Evolutionary conservation across 2,888 invertebrate species (phyloP).

Genomic region (Lordiphosa fenestrarum): DNA sequence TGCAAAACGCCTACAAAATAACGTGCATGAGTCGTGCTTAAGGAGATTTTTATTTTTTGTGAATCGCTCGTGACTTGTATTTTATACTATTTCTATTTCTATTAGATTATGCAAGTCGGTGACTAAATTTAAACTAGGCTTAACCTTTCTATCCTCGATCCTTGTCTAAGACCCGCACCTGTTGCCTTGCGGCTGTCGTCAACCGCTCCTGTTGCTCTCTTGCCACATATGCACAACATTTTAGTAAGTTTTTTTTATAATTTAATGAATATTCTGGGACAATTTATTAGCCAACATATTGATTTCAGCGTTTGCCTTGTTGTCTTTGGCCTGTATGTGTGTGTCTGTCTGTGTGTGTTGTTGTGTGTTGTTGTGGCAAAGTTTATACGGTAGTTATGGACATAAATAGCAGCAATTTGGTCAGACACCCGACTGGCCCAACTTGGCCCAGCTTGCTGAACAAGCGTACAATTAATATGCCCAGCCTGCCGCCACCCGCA

Average conservation of each 20-base stretch:
- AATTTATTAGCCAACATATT: constrained; percentile 80
- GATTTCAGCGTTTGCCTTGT: constrained; percentile 79
- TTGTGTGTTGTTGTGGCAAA: constrained; percentile 58
- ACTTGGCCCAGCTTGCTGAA: constrained; percentile 55
- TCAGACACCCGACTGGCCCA: constrained; percentile 59
- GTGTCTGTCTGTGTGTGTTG: constrained; percentile 11
- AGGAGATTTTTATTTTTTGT: too few species aligned
- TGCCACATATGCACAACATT: constrained; percentile 37
- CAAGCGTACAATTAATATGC: constrained; percentile 73
- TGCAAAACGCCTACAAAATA: too few species aligned
- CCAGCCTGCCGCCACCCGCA: constrained; percentile 56
- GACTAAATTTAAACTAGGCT: too few species aligned
- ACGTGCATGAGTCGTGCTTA: too few species aligned
- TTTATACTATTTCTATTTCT: too few species aligned
- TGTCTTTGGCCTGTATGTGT: constrained; percentile 28
- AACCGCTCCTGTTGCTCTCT: constrained; percentile 49
- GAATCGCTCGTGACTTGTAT: too few species aligned
- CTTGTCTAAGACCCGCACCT: constrained; percentile 19
- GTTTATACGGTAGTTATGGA: constrained; percentile 80
- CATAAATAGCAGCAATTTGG: constrained; percentile 80
- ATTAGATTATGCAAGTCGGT: too few species aligned
- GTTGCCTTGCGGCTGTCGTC: constrained; percentile 7
- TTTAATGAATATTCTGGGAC: constrained; percentile 79
- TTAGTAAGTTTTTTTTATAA: constrained; percentile 67
- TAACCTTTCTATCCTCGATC: too few species aligned